These are phyloP conservation scores for Speoplatyrhinus poulsoni DNA, from an alignment of 2,113 vertebrate genomes.

Conservation along the genomic window DNA sequence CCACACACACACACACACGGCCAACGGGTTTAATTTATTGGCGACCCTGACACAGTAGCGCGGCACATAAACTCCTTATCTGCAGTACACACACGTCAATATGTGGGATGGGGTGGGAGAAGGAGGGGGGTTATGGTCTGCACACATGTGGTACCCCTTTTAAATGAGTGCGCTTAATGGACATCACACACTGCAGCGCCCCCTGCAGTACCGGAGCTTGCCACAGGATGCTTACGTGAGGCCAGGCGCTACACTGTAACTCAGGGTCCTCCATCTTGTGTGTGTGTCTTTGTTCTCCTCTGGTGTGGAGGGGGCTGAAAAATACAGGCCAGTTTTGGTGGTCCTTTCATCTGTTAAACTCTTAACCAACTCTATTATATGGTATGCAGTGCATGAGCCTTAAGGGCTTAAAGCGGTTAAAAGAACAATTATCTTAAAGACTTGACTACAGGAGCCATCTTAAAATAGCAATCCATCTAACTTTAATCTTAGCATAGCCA, in stretches of 20 bases:
- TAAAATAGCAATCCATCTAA: conserved; percentile 45
- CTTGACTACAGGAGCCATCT: conserved; percentile 39
- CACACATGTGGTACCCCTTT: conserved; percentile 45
- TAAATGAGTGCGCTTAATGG: conserved; percentile 67
- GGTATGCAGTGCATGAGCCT: conserved; percentile 43
- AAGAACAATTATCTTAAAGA: conserved; percentile 16
- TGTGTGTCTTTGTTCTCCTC: conserved; percentile 67
- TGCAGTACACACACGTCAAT: conserved; percentile 46
- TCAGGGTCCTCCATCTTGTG: conserved; percentile 70
- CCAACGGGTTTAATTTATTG: too few relatives aligned
- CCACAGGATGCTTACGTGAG: conserved; percentile 66
- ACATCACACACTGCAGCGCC: conserved; percentile 61
- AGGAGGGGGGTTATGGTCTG: conserved; percentile 22
- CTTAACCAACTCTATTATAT: conserved; percentile 66
- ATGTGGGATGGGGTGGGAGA: conserved; percentile 35
- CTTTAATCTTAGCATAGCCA: background rate
- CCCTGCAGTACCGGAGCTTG: conserved; percentile 28
- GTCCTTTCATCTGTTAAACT: conserved; percentile 62
- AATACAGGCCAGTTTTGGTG: conserved; percentile 71
- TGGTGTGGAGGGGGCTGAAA: conserved; percentile 71
- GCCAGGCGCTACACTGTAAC: conserved; percentile 64
- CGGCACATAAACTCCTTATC: conserved; percentile 56
- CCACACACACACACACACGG: too few relatives aligned
- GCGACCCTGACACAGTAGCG: conserved; percentile 54
- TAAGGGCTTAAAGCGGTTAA: conserved; percentile 56